Evolutionary conservation across 2,888 invertebrate genomes (phyloP), one percentile per base, ranked within the genome.

Genomic region (Rhagonycha lutea): DNA sequence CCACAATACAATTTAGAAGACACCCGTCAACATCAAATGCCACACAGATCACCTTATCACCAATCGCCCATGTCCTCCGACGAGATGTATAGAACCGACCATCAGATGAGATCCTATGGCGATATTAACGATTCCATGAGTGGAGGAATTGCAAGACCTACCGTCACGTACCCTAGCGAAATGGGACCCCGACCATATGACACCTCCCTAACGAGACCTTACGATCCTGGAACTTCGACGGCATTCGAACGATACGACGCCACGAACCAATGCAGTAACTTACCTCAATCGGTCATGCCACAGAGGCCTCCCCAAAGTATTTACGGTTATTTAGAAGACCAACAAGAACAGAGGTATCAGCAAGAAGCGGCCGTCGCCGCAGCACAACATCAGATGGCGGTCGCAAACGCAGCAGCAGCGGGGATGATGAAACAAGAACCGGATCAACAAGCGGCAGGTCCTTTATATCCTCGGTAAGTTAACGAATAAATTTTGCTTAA

Each of bases 401-500:
- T 89, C 88, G 88, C 89, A 84, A 83, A 84, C 68, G 75, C 89
- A 88, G 88, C 89, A 85, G 84, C 92, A 89, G 89, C 89, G 47
- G 88, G 88, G 1, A 88, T 90, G 88, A 90, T 91, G 91, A 95
- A 95, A 88, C 92, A 92, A 23, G 95, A 95, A 87, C 84, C 85
- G 29, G 92, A 92, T 82, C 91, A 91, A 81, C 94, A 94, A 82
- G 90, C 92, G 83, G 90, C 92, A 78, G 93, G 93, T 72, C 94
- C 94, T 14, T 90, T 94, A 74, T 94, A 94, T 87, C 94, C 94
- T 80, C 91, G 92, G 93, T 92, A 89, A 83, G 24, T 74, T 8
- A 5, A 47, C 0, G 2, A 29, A 14, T 10, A 2, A 18, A 23
- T 12, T 63, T 68, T 74, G 69, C 65, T 67, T 68, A 62, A 61